Evolutionary conservation across 2,888 invertebrate species (phyloP).

Genomic region (Poecilus cupreus): DNA sequence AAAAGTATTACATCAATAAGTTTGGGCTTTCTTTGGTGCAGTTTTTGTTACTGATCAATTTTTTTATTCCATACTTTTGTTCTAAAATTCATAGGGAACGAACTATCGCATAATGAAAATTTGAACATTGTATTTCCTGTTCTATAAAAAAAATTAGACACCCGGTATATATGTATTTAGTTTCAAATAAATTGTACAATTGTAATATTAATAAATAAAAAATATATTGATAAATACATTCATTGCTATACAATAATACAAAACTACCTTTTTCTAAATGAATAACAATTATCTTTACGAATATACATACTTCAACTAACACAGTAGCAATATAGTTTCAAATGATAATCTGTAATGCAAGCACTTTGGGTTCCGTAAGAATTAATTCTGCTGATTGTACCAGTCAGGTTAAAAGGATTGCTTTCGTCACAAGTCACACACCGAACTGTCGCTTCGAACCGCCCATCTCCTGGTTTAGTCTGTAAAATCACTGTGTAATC

Average conservation of each 20-base stretch:
- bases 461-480: too few species aligned
- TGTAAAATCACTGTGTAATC: constrained; percentile 83
- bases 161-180: too few species aligned
- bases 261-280: constrained; percentile 62
- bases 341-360: constrained; percentile 83
- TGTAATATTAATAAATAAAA: constrained; percentile 52
- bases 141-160: too few species aligned
- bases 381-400: constrained; percentile 86
- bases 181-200: constrained; percentile 62
- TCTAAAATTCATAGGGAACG: too few species aligned
- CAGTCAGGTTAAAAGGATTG: constrained; percentile 74
- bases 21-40: too few species aligned
- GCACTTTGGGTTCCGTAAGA: too few species aligned
- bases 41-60: too few species aligned
- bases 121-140: too few species aligned
- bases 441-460: constrained; percentile 87
- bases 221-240: constrained; percentile 37
- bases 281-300: constrained; percentile 52
- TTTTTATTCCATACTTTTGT: too few species aligned
- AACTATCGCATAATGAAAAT: too few species aligned
- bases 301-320: constrained; percentile 43
- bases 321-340: constrained; percentile 88
- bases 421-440: constrained; percentile 68
- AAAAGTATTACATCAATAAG: too few species aligned
- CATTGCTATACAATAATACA: background rate